Conservation (phyloP, 2,797 vertebrate species). For the Eutrigla gurnardus region DNA sequence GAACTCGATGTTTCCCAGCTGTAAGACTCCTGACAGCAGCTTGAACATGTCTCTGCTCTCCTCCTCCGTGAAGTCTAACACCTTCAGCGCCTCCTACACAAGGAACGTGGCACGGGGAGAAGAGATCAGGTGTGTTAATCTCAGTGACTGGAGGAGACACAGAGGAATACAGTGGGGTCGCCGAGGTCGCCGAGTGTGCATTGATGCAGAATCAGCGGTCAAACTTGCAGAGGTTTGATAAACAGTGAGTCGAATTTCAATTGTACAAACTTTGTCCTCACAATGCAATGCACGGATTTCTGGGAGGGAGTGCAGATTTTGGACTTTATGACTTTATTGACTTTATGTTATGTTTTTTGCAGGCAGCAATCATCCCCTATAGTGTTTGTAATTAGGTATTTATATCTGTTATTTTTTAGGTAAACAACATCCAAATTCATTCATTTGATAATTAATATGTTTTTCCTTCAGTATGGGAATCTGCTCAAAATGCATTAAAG, state of each 20-base stretch:
- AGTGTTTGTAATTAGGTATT: background rate
- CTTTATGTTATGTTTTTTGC: background rate
- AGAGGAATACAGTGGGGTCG: background rate
- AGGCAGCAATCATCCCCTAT: background rate
- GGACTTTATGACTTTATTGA: background rate
- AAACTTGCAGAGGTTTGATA: background rate
- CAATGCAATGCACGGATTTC: background rate
- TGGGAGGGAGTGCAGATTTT: background rate
- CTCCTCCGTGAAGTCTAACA: slow-evolving; percentile 90
- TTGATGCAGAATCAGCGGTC: background rate
- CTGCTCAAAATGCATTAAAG: background rate
- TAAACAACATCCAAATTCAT: background rate
- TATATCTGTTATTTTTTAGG: background rate
- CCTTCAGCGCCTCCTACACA: slow-evolving; percentile 90
- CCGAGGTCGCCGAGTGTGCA: background rate
- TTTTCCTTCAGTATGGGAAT: background rate
- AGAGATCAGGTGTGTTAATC: background rate
- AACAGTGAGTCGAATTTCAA: background rate
- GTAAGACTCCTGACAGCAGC: slow-evolving; percentile 91
- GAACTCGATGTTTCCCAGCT: slow-evolving; percentile 93
- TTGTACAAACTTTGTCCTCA: background rate
- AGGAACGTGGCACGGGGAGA: background rate
- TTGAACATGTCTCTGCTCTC: slow-evolving; percentile 94
- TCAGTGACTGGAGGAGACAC: background rate
- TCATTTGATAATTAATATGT: background rate